Conservation (phyloP, 1,140 invertebrate genomes). For the Platyura marginata region DNA sequence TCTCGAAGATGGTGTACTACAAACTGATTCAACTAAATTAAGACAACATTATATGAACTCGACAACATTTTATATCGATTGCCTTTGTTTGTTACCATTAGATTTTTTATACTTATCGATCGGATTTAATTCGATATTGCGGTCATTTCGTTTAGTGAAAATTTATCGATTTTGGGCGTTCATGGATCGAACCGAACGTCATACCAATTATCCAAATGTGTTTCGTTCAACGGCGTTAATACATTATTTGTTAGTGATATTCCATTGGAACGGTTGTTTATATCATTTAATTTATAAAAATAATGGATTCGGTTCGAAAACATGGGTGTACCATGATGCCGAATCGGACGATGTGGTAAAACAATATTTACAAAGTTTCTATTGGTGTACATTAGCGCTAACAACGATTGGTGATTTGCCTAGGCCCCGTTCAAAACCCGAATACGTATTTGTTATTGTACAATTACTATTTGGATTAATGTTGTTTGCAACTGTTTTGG, state of each 20-base stretch:
- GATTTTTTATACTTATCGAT: conserved; percentile 97
- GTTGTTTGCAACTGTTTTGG: conserved; percentile 80
- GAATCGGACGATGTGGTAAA: conserved; percentile 75
- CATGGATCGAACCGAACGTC: conserved; percentile 92
- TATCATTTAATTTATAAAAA: conserved; percentile 92
- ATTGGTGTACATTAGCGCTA: conserved; percentile 91
- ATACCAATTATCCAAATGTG: conserved; percentile 97
- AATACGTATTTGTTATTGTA: conserved; percentile 78
- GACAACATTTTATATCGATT: conserved; percentile 97
- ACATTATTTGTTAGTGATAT: conserved; percentile 93
- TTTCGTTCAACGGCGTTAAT: conserved; percentile 86
- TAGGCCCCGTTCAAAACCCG: conserved; percentile 67
- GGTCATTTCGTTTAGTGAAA: conserved; percentile 93
- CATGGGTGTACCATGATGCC: conserved; percentile 74
- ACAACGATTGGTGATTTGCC: conserved; percentile 76
- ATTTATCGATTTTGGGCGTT: conserved; percentile 98
- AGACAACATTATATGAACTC: conserved; percentile 97
- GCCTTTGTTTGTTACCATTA: conserved; percentile 87
- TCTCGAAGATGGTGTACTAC: conserved; percentile 87
- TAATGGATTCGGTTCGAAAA: conserved; percentile 78
- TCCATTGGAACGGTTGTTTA: conserved; percentile 98
- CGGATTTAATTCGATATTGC: conserved; percentile 91
- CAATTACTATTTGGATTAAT: conserved; percentile 80
- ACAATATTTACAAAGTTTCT: conserved; percentile 93
- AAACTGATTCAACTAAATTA: conserved; percentile 84